Percentiles rank a stretch among this genome's conserved stretches.
These are phyloP conservation scores for Pterocles gutturalis DNA, from an alignment of 2,113 vertebrate genomes.

Conservation along the genomic window DNA sequence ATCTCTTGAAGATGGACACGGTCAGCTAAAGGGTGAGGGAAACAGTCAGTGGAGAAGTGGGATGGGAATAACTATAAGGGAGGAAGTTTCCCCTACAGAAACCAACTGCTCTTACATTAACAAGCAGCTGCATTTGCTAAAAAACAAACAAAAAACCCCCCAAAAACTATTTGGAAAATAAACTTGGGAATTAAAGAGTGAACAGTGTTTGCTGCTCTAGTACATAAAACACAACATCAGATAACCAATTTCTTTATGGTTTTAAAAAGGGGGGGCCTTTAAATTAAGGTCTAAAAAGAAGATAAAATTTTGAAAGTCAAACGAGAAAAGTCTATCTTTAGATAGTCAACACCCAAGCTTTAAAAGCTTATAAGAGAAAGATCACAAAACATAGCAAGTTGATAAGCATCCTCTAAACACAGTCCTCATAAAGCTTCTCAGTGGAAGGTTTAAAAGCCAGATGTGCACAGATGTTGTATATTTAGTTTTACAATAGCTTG, in stretches of 20 bases:
- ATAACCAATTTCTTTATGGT: neutral
- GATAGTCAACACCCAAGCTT: neutral
- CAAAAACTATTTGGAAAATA: neutral
- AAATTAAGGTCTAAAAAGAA: neutral
- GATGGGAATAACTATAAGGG: neutral
- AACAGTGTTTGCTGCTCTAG: neutral
- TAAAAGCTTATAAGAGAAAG: neutral
- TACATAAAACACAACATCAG: neutral
- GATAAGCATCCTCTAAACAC: neutral
- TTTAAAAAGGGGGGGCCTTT: neutral
- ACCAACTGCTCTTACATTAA: neutral
- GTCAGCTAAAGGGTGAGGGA: neutral
- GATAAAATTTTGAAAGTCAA: neutral
- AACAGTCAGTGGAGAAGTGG: neutral
- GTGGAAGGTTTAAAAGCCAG: neutral
- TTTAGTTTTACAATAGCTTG: neutral
- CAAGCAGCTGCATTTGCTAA: neutral
- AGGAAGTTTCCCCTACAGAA: neutral
- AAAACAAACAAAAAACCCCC: neutral
- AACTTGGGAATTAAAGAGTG: neutral
- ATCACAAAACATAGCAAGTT: neutral
- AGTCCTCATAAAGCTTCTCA: neutral
- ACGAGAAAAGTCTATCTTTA: neutral
- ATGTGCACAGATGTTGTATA: fast-evolving
- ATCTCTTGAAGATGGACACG: neutral